Evolutionary conservation across 2,797 vertebrate genomes (phyloP).

Genomic region (Microhierax caerulescens): DNA sequence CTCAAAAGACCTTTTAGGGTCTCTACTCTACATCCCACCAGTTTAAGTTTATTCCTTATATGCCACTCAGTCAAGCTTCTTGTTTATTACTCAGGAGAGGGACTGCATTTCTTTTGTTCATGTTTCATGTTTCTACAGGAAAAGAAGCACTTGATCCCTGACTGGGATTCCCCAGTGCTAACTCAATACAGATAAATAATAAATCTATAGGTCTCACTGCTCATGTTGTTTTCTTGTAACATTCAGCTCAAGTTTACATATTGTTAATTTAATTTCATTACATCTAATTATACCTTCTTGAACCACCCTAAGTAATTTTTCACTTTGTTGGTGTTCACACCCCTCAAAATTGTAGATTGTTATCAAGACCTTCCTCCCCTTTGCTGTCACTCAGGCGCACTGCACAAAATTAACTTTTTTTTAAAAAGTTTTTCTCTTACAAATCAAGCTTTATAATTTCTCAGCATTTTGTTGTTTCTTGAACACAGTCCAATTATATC

Average conservation of each 20-base stretch:
- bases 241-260: not conserved
- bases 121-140: not conserved
- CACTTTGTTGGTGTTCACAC: not conserved
- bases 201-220: not conserved
- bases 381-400: not conserved
- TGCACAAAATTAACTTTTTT: not conserved
- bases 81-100: not conserved
- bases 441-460: not conserved
- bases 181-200: not conserved
- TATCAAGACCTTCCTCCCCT: slow-evolving; percentile 1
- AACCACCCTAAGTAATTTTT: slow-evolving; percentile 2
- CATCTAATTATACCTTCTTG: not conserved
- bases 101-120: not conserved
- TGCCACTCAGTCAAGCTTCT: not conserved
- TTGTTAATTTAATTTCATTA: not conserved
- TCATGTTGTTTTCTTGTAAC: not conserved
- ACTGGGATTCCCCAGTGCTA: not conserved
- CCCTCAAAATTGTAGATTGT: not conserved
- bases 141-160: not conserved
- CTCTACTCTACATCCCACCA: not conserved
- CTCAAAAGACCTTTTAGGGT: not conserved
- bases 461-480: not conserved
- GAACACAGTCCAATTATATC: not conserved
- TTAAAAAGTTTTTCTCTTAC: not conserved
- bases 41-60: not conserved